Evolutionary conservation across 2,797 vertebrate species (phyloP), one percentile per base, ranked within the genome.

Genomic region (Enoplosus armatus): DNA sequence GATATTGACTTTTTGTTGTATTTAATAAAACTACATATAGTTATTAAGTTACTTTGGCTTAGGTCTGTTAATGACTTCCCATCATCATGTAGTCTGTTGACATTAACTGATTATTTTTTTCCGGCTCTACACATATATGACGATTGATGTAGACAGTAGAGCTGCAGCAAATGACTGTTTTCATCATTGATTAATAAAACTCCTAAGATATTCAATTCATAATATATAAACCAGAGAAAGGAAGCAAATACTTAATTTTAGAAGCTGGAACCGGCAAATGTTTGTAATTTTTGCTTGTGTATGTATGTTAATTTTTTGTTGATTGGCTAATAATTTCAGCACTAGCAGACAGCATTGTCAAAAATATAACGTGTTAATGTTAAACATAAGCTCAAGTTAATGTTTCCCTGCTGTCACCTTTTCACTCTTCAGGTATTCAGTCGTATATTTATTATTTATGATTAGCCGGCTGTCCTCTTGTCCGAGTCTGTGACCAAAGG

Each of bases 381-480:
- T 62, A 45, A 81, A 39, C 39, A 75, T 59, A 8, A 67, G 22
- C 18, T 39, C 15, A 14, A n/a, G 62, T 67, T 65, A 75, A 72
- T 55, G 31, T 79, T 64, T 20, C 27, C 18, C 0, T 8, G 4
- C 45, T 62, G 10, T 58, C 35, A 24, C 31, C 24, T 41, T 12
- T 6, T 47, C 22, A 0, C 20, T 47, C 4, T n/a, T 66, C 31
- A 47, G 22, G 29, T 48, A 8, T 48, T 64, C 5, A 16, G 0
- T n/a, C 6, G 6, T 65, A 5, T 18, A 20, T 45, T 24, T 64
- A 59, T 39, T 0, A 56, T 81, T 45, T n/a, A 14, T 73, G 43
- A 58, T 55, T 7, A 24, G 12, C 64, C 0, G 9, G 8, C 22
- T 33, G 53, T 29, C 20, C 14, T 20, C 4, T n/a, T n/a, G n/a